A percentile compares a stretch with the other conserved stretches of the same genome.
phyloP scores from a whole-genome alignment of 2,113 vertebrate species.

The Monopterus albus region DNA sequence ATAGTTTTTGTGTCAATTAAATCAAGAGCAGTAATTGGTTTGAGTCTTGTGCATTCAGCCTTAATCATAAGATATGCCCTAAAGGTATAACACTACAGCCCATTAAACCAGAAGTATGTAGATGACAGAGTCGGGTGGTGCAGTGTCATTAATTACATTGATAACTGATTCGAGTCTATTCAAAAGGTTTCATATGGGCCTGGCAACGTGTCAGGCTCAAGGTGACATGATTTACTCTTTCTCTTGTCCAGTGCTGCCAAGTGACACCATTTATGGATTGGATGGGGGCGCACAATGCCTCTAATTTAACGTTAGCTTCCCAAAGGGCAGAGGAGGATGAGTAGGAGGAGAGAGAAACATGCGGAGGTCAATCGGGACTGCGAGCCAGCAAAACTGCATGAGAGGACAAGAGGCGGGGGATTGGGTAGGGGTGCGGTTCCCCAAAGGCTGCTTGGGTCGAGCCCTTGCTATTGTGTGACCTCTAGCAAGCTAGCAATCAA shows the following conservation, averaged over 20 bases:
- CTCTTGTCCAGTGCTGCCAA: slow-evolving; percentile 66
- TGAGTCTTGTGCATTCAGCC: slow-evolving; percentile 14
- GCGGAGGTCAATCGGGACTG: slow-evolving; percentile 81
- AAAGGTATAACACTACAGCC: slow-evolving; percentile 19
- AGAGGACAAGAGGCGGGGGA: slow-evolving; percentile 60
- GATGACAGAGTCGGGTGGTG: slow-evolving; percentile 65
- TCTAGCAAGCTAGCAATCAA: slow-evolving; percentile 73
- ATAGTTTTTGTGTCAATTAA: slow-evolving; percentile 16
- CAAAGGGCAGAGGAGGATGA: slow-evolving; percentile 75
- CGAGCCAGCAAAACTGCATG: slow-evolving; percentile 60
- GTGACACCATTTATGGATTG: slow-evolving; percentile 82
- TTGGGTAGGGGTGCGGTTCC: slow-evolving; percentile 82
- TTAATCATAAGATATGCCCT: slow-evolving; percentile 24
- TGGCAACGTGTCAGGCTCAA: slow-evolving; percentile 58
- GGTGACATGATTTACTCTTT: slow-evolving; percentile 70
- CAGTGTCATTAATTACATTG: slow-evolving; percentile 53
- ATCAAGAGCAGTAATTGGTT: slow-evolving; percentile 11
- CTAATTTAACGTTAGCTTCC: slow-evolving; percentile 84
- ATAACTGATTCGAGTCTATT: slow-evolving; percentile 59
- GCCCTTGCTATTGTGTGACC: slow-evolving; percentile 82
- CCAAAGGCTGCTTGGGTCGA: slow-evolving; percentile 82
- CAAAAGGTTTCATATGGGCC: slow-evolving; percentile 35
- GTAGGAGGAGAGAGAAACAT: slow-evolving; percentile 75
- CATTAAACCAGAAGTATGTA: slow-evolving; percentile 49
- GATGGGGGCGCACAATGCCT: slow-evolving; percentile 83